Conservation (phyloP, 2,888 invertebrate genomes). For the Glyphotaelius pellucidus region DNA sequence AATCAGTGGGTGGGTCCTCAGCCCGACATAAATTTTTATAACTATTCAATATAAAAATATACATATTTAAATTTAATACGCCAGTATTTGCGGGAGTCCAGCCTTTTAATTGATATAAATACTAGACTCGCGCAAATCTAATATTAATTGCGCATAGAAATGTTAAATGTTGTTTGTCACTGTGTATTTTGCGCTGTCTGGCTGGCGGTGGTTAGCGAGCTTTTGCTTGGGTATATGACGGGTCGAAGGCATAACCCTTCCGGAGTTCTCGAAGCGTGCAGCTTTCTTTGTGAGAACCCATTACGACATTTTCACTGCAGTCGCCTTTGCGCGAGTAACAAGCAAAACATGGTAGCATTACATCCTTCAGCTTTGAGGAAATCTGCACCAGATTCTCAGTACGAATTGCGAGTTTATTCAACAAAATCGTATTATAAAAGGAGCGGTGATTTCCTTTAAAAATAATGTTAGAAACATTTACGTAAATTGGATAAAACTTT, state of each 20-base stretch:
- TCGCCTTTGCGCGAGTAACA: constrained; percentile 29
- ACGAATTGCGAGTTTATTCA: not conserved
- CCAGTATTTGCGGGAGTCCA: too few relatives aligned
- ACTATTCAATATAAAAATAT: too few relatives aligned
- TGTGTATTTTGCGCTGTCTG: too few relatives aligned
- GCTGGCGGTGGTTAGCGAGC: too few relatives aligned
- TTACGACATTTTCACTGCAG: constrained; percentile 27
- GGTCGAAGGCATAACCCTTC: not conserved
- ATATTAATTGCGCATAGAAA: too few relatives aligned
- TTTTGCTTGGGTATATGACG: too few relatives aligned
- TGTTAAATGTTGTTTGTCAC: too few relatives aligned
- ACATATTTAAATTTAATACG: too few relatives aligned
- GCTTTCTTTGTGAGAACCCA: constrained; percentile 6
- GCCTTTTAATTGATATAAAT: too few relatives aligned
- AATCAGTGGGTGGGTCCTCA: too few relatives aligned
- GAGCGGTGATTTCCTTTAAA: not conserved
- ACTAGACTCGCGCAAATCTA: too few relatives aligned
- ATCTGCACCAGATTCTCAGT: not conserved
- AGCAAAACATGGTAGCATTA: constrained; percentile 7
- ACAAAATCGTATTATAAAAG: not conserved
- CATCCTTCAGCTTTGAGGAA: not conserved
- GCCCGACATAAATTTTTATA: too few relatives aligned
- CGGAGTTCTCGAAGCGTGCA: not conserved
- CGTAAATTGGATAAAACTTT: not conserved
- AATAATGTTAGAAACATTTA: not conserved